Conservation (phyloP, 2,113 vertebrate species). For the Caranx ignobilis region DNA sequence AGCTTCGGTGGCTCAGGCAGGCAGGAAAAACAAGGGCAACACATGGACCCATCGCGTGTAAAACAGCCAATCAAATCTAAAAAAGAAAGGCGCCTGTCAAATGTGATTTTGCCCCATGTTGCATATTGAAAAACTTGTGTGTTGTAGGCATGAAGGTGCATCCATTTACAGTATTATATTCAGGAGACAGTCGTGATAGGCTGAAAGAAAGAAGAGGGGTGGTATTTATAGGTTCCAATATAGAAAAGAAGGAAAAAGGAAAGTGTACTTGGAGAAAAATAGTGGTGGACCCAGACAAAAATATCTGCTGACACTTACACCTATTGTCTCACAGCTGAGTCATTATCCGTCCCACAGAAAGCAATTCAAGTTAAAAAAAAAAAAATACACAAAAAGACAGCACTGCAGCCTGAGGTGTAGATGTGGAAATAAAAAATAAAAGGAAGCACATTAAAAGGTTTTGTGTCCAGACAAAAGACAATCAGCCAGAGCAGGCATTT, state of each 20-base stretch:
- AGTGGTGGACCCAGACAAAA: neutral
- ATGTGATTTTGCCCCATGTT: conserved; percentile 67
- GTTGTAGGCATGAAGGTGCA: conserved; percentile 1
- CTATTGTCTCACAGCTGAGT: conserved; percentile 1
- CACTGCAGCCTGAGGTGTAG: conserved; percentile 38
- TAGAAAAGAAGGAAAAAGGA: neutral
- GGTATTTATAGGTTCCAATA: neutral
- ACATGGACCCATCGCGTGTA: neutral
- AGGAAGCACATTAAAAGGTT: conserved; percentile 14
- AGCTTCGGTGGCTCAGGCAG: neutral
- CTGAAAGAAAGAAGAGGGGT: neutral
- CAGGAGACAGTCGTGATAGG: conserved; percentile 8
- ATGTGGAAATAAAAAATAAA: conserved; percentile 7
- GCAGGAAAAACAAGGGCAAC: neutral
- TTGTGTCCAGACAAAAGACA: conserved; percentile 17
- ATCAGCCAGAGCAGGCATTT: conserved; percentile 25
- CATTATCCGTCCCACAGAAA: conserved; percentile 24
- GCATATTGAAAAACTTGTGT: conserved; percentile 30
- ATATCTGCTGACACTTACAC: conserved; percentile 15
- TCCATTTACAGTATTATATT: conserved; percentile 18
- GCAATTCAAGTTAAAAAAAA: conserved; percentile 6
- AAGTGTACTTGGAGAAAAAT: neutral
- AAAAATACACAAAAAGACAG: conserved; percentile 35
- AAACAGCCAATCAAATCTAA: conserved; percentile 4
- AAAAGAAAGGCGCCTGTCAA: conserved; percentile 59